A percentile compares a stretch with the other conserved stretches of the same genome.
These are phyloP conservation scores for Diploptera punctata DNA, from an alignment of 2,888 invertebrate species.

Conservation along the genomic window DNA sequence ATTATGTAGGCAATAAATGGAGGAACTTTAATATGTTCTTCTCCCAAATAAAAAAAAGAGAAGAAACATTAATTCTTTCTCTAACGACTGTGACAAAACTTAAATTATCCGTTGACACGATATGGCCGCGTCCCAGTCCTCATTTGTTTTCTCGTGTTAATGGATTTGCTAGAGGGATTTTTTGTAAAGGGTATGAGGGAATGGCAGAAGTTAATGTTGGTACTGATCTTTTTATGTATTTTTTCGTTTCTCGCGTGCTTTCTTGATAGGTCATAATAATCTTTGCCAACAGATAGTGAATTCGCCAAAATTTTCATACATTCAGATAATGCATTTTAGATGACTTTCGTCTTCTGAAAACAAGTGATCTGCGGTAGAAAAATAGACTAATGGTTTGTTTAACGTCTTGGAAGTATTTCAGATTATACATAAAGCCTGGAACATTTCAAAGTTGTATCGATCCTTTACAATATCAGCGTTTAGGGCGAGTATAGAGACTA, in stretches of 20 bases:
- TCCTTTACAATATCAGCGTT: too few species aligned
- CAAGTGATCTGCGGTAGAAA: too few species aligned
- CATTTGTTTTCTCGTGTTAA: constrained; percentile 36
- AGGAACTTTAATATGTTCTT: constrained; percentile 15
- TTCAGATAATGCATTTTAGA: background rate
- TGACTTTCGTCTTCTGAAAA: too few species aligned
- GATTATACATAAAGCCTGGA: too few species aligned
- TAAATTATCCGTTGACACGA: constrained; percentile 38
- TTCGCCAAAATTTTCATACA: background rate
- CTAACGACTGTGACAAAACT: constrained; percentile 36
- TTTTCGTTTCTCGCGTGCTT: background rate
- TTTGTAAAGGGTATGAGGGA: constrained; percentile 2
- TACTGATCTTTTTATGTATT: background rate
- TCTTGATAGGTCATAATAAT: constrained; percentile 11
- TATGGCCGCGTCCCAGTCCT: constrained; percentile 30
- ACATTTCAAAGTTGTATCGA: too few species aligned
- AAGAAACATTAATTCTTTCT: constrained; percentile 33
- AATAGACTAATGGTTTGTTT: too few species aligned
- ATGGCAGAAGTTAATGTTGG: constrained; percentile 24
- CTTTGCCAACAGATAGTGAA: background rate
- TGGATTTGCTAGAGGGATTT: constrained; percentile 32
- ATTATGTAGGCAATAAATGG: constrained; percentile 35
- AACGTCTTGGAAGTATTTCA: too few species aligned
- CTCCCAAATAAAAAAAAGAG: constrained; percentile 8
- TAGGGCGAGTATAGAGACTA: too few species aligned